Base-by-base conservation (phyloP, 2,113 vertebrate species). In the Podocnemis expansa region DNA sequence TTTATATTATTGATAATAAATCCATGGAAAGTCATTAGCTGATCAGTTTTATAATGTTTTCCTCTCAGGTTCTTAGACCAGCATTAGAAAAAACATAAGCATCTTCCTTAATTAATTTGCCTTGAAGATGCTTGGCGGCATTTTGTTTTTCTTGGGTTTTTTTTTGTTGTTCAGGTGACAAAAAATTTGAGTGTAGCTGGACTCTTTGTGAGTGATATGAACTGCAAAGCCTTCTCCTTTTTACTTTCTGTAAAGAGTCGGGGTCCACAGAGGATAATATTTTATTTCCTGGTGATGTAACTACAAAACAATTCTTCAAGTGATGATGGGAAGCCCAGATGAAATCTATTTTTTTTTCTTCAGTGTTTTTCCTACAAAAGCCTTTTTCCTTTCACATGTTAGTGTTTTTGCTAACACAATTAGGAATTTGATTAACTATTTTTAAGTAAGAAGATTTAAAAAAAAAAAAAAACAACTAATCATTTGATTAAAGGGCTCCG, bases 231-330 rank as follows among this genome's bases (percentile, higher is more conserved):
- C 47, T 93, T 81, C 47, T 86, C 45, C 82, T 90, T 96, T 95
- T 89, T 84, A 4, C 78, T 24, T 92, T 97, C 95, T 97, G 96
- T 98, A 95, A 96, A 96, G 97, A 97, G 97, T 97, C 3, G 14
- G 97, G 97, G 97, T 98, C 97, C 97, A 97, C 93, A 91, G 98
- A 97, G 98, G 97, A 97, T 97, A 97, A 95, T 98, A 93, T 98
- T 98, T 98, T 98, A 98, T 98, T 98, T 98, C 98, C 97, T 98
- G 97, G 97, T 99, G 98, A 98, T 98, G 98, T 98, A 98, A 98
- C 98, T 98, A 98, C 97, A 96, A 98, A 98, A 98, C 98, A 98
- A 98, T 98, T 98, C 96, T 97, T 96, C 88, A 97, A 97, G 97
- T 98, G 97, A 97, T 98, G 98, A 98, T 98, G 98, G 98, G 97